These are phyloP conservation scores for Thripadectes ignobilis DNA, from an alignment of 2,797 vertebrate genomes.

Conservation along the genomic window DNA sequence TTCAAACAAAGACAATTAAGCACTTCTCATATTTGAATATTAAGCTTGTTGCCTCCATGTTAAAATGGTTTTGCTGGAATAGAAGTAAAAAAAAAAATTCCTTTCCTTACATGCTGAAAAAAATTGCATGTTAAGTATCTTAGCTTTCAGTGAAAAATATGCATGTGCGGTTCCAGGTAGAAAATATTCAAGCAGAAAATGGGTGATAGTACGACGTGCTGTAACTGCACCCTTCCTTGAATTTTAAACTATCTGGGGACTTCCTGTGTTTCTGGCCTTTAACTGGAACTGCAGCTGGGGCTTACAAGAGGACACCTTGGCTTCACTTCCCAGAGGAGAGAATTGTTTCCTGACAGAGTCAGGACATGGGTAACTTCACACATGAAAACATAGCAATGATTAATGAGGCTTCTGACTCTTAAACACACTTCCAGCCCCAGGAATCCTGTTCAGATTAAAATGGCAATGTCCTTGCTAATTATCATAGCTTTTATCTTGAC, in stretches of 20 bases:
- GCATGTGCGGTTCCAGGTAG: not conserved
- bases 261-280: not conserved
- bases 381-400: not conserved
- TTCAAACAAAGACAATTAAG: not conserved
- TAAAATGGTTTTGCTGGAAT: not conserved
- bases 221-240: conserved; percentile 2
- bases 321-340: not conserved
- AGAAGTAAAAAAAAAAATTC: not conserved
- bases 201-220: not conserved
- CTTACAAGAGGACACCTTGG: not conserved
- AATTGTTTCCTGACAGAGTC: not conserved
- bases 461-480: not conserved
- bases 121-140: not conserved
- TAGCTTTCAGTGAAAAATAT: not conserved
- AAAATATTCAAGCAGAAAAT: not conserved
- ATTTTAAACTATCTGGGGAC: not conserved
- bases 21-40: not conserved
- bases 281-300: not conserved
- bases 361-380: not conserved
- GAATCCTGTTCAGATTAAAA: not conserved
- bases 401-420: not conserved
- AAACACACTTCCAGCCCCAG: not conserved
- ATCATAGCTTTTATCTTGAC: not conserved
- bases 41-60: not conserved
- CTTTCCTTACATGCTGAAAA: not conserved